Percentiles rank a stretch among this genome's conserved stretches.
Evolutionary conservation across 35 echinoderm and acorn worm species (phyloP).

Genomic region (Hemicentrotus pulcherrimus): DNA sequence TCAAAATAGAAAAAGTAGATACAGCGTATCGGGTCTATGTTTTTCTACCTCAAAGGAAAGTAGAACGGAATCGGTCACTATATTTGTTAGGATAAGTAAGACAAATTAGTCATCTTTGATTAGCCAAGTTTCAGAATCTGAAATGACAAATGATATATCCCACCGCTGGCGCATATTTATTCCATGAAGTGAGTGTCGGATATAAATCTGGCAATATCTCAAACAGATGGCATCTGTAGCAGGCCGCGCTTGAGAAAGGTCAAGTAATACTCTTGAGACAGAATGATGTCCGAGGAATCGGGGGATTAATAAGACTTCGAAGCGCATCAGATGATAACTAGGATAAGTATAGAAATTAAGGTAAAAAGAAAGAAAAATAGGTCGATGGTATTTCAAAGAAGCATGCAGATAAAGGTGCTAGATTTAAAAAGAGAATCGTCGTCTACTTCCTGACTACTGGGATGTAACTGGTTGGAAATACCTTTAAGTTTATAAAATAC

Average conservation of each 20-base stretch:
- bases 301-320: background rate
- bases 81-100: background rate
- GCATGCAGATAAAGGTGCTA: too few species aligned
- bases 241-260: background rate
- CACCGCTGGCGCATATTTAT: background rate
- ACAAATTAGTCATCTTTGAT: background rate
- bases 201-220: slow-evolving; percentile 1
- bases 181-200: background rate
- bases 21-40: background rate
- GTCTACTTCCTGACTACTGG: too few species aligned
- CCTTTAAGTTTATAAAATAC: too few species aligned
- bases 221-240: slow-evolving; percentile 1
- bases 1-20: background rate
- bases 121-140: background rate
- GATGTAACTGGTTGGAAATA: too few species aligned
- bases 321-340: background rate
- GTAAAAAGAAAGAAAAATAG: too few species aligned
- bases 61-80: background rate
- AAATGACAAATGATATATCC: background rate
- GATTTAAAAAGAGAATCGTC: too few species aligned
- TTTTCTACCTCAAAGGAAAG: background rate
- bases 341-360: background rate
- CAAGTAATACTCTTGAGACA: background rate
- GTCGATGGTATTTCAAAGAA: too few species aligned
- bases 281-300: background rate